Evolutionary conservation across 2,797 vertebrate genomes (phyloP).

Genomic region (Coendou prehensilis): DNA sequence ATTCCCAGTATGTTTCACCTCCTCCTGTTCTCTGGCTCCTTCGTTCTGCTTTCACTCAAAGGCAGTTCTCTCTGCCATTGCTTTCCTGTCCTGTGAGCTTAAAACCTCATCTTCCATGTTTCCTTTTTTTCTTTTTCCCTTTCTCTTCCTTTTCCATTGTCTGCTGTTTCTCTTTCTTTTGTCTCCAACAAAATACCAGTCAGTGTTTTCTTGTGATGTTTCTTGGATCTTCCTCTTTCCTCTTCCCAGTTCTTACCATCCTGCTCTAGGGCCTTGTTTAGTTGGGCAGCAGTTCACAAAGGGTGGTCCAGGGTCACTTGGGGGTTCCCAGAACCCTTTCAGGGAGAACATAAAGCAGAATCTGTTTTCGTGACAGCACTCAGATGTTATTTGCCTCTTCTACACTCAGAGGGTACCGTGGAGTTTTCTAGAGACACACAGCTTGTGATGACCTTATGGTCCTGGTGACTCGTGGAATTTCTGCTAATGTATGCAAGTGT

Average conservation of each 20-base stretch:
- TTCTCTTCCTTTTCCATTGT: background rate
- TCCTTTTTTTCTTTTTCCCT: background rate
- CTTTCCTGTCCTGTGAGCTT: background rate
- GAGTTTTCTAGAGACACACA: background rate
- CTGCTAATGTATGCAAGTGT: background rate
- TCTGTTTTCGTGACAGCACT: background rate
- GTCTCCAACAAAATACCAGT: fast-evolving
- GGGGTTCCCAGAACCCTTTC: background rate
- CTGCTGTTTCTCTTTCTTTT: background rate
- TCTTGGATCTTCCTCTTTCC: too few relatives aligned
- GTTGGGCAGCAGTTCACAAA: background rate
- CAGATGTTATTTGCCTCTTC: background rate
- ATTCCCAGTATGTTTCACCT: fast-evolving
- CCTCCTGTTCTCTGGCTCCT: background rate
- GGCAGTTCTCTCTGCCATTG: background rate
- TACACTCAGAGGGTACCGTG: background rate
- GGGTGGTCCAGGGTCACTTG: background rate
- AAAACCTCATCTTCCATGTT: background rate
- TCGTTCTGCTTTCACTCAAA: background rate
- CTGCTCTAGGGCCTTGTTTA: background rate
- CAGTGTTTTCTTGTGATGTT: background rate
- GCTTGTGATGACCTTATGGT: too few relatives aligned
- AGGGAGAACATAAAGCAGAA: too few relatives aligned
- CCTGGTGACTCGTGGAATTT: background rate
- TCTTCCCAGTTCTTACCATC: fast-evolving